These are phyloP conservation scores for Xenus cinereus DNA, from an alignment of 2,113 vertebrate species.

Conservation along the genomic window DNA sequence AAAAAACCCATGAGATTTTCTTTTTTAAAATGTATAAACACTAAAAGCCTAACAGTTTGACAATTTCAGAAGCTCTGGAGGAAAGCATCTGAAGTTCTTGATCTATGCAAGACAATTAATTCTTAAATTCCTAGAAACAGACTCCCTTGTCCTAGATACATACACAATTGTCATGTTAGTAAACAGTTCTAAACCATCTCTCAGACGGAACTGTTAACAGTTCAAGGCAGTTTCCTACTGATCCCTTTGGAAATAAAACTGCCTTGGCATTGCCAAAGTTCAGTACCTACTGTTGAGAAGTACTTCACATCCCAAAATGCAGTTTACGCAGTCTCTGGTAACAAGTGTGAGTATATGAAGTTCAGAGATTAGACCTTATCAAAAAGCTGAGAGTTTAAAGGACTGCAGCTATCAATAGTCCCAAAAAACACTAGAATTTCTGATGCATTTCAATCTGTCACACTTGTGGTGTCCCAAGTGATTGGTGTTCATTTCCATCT, in stretches of 20 bases:
- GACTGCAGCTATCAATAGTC: not conserved
- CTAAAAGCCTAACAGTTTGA: not conserved
- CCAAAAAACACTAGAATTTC: not conserved
- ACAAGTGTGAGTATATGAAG: not conserved
- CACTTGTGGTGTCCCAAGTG: not conserved
- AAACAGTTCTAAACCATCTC: not conserved
- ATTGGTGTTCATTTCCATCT: not conserved
- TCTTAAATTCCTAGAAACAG: slow-evolving; percentile 25
- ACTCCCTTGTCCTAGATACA: not conserved
- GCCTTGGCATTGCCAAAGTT: not conserved
- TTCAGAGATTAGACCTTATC: not conserved
- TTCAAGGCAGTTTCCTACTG: not conserved
- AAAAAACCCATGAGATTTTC: not conserved
- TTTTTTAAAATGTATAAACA: not conserved
- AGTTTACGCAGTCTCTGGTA: not conserved
- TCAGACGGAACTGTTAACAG: not conserved
- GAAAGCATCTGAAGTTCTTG: not conserved
- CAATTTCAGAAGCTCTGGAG: not conserved
- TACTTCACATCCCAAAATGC: not conserved
- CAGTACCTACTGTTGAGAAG: not conserved
- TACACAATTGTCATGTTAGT: not conserved
- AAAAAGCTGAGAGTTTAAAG: not conserved
- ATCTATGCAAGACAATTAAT: not conserved
- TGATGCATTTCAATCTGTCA: not conserved
- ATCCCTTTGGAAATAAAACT: not conserved